Percentiles rank a stretch among this genome's conserved stretches.
These are phyloP conservation scores for Osmoderma eremita DNA, from an alignment of 2,888 invertebrate species.

Conservation along the genomic window DNA sequence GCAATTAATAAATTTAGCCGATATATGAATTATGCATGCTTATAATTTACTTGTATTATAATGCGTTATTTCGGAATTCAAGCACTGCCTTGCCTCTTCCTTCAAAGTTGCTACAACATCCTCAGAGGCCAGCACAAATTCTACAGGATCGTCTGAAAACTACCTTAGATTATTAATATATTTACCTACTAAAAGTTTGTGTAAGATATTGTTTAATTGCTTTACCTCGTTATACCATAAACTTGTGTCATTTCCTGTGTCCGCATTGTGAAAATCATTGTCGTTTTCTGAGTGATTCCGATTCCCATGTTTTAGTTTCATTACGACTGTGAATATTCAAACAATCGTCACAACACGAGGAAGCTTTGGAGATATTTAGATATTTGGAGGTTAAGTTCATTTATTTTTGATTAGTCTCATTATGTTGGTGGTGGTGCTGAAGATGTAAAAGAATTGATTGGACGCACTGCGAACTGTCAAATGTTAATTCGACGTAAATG, in stretches of 20 bases:
- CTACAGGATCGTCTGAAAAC: slow-evolving; percentile 66
- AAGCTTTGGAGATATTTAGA: too few relatives aligned
- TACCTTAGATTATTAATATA: slow-evolving; percentile 48
- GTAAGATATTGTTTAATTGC: too few relatives aligned
- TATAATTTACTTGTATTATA: slow-evolving; percentile 70
- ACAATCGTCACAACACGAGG: too few relatives aligned
- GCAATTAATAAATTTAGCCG: slow-evolving; percentile 15
- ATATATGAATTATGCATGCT: slow-evolving; percentile 12
- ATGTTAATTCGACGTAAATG: too few relatives aligned
- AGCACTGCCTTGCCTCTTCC: slow-evolving; percentile 73
- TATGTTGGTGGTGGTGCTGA: too few relatives aligned
- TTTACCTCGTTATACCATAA: slow-evolving; percentile 27
- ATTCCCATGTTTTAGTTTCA: neutral
- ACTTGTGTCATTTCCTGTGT: neutral
- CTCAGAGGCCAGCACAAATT: slow-evolving; percentile 63
- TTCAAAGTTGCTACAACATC: slow-evolving; percentile 70
- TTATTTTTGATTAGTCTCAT: too few relatives aligned
- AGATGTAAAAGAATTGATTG: too few relatives aligned
- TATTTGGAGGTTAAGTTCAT: too few relatives aligned
- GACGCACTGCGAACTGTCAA: too few relatives aligned
- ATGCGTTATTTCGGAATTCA: slow-evolving; percentile 73
- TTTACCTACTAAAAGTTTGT: too few relatives aligned
- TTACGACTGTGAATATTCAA: neutral
- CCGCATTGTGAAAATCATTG: neutral
- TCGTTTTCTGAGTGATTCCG: neutral